These are phyloP conservation scores for Temnothorax rugatulus DNA, from an alignment of 2,888 invertebrate genomes.

Conservation along the genomic window DNA sequence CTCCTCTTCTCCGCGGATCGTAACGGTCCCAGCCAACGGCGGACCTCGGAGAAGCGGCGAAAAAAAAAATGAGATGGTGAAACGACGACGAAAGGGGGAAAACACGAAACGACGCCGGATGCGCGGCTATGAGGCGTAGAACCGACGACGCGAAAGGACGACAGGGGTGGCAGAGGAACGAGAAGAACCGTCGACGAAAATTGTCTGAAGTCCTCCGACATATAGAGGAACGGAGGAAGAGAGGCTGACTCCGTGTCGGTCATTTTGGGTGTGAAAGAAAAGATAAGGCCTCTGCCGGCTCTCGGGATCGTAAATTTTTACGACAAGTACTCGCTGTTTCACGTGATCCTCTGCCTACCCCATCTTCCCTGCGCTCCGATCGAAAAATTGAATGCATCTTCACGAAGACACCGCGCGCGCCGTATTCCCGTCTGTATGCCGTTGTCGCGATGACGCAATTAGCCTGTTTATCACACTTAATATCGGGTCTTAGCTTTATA, in stretches of 20 bases:
- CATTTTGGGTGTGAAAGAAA: slow-evolving; percentile 77
- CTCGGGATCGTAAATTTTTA: slow-evolving; percentile 74
- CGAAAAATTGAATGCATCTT: slow-evolving; percentile 67
- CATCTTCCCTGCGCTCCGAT: slow-evolving; percentile 42
- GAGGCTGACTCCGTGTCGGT: slow-evolving; percentile 74
- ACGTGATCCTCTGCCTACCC: slow-evolving; percentile 65
- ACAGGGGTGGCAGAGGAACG: slow-evolving; percentile 19
- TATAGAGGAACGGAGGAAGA: neutral
- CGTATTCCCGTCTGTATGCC: slow-evolving; percentile 21
- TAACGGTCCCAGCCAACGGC: slow-evolving; percentile 58
- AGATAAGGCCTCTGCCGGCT: slow-evolving; percentile 68
- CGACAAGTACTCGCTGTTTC: slow-evolving; percentile 71
- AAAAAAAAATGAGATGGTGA: slow-evolving; percentile 42
- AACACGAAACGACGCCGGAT: slow-evolving; percentile 55
- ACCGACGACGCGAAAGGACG: slow-evolving; percentile 35
- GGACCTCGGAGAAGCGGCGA: slow-evolving; percentile 31
- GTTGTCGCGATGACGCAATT: slow-evolving; percentile 63
- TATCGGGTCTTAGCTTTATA: neutral
- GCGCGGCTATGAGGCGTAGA: slow-evolving; percentile 46
- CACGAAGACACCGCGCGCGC: slow-evolving; percentile 42
- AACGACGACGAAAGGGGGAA: slow-evolving; percentile 18
- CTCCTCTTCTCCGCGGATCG: slow-evolving; percentile 49
- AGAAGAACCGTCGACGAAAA: slow-evolving; percentile 59
- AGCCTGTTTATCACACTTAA: slow-evolving; percentile 62
- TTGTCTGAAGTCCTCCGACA: slow-evolving; percentile 72